Base-by-base conservation (phyloP, 1,140 invertebrate genomes). In the Eueides isabella region DNA sequence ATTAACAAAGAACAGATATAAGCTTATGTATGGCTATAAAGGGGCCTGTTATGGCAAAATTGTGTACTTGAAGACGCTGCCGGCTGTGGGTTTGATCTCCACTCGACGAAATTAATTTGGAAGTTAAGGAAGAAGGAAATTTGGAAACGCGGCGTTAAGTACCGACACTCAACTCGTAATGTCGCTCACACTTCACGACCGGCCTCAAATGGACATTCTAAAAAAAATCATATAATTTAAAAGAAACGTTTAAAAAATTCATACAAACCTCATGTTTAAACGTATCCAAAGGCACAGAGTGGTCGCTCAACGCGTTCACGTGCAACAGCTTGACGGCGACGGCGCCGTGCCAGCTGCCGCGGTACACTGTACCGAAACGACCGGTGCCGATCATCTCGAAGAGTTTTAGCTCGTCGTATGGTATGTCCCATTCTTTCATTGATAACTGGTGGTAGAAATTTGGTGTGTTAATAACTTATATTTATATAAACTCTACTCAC, bases 321-420 rank as follows among this genome's bases (percentile, higher is more conserved):
- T 99, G 98, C 67, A 99, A 94, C 80, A 99, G 95, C 95, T 99
- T 99, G 70, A 99, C 97, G n/a, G 99, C 99, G 35, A 99, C 98
- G 92, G 98, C 97, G 2, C 99, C 99, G 94, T 99, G 98, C 98
- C 99, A 99, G 83, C 98, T 96, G 55, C 98, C 99, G 82, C 98
- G 96, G 91, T 98, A 98, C 26, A 99, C 98, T 11, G 97, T 98
- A 61, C 98, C 98, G 94, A 99, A 99, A 74, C 98, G 95, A 14
- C 98, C 98, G 29, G 95, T 96, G 28, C 98, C 98, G 77, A 99
- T 97, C 75, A 96, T 94, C 76, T 99, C 98, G 62, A 96, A 96
- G 84, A 99, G 95, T 79, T 96, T 96, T 63, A 99, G 89, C 93
- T 99, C 98, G 85, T 98, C 97, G 94, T 96, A 99, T 62, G 98